phyloP scores from a whole-genome alignment of 2,797 vertebrate genomes.

The Tenualosa ilisha region DNA sequence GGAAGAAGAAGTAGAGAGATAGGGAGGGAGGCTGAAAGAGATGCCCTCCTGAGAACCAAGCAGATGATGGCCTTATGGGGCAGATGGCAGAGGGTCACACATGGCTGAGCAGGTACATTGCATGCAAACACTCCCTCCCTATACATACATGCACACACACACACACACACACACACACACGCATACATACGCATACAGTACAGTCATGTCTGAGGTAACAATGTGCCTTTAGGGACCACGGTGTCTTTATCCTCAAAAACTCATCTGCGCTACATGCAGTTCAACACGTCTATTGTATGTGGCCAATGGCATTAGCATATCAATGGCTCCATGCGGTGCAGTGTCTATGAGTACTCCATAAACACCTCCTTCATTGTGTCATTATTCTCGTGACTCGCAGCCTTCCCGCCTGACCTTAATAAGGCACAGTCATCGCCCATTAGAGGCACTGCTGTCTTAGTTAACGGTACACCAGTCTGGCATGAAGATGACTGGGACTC shows the following conservation, averaged over 20 bases:
- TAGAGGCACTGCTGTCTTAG: background rate
- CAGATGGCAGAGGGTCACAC: conserved; percentile 42
- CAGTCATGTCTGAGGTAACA: background rate
- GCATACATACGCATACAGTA: background rate
- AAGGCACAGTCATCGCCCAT: background rate
- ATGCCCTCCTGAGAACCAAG: background rate
- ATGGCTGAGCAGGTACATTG: conserved; percentile 34
- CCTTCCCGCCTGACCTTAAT: background rate
- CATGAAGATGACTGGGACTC: background rate
- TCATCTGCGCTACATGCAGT: background rate
- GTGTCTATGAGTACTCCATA: conserved; percentile 10
- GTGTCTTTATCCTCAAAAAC: background rate
- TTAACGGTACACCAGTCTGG: background rate
- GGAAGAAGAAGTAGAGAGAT: background rate
- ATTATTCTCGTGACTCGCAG: background rate
- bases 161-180: background rate
- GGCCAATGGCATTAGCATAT: background rate
- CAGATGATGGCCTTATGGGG: conserved; percentile 32
- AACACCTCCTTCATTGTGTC: conserved; percentile 19
- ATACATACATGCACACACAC: background rate
- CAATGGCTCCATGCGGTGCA: background rate
- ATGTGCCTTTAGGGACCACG: background rate
- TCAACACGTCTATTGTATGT: background rate
- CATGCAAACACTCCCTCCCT: conserved; percentile 1
- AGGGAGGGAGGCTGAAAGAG: background rate